Evolutionary conservation across 2,888 invertebrate species (phyloP).

Genomic region (Matsumyia berberina): DNA sequence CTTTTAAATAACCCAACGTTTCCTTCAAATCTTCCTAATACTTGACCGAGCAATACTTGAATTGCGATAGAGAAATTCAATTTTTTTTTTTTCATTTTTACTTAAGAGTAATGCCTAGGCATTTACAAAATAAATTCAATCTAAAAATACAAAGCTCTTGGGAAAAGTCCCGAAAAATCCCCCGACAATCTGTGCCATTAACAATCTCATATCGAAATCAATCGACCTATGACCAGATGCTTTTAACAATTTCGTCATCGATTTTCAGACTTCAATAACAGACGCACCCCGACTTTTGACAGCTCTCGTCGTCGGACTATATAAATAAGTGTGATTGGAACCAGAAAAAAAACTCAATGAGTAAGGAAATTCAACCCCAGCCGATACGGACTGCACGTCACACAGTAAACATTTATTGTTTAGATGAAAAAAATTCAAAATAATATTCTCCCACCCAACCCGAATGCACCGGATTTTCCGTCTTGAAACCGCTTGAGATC

Average conservation of each 20-base stretch:
- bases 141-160: slow-evolving; percentile 45
- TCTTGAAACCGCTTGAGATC: slow-evolving; percentile 16
- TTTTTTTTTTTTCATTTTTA: slow-evolving; percentile 5
- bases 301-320: slow-evolving; percentile 5
- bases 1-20: too few relatives aligned
- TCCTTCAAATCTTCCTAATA: too few relatives aligned
- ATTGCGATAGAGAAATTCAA: background rate
- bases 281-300: slow-evolving; percentile 9
- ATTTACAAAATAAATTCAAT: slow-evolving; percentile 20
- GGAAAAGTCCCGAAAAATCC: slow-evolving; percentile 2
- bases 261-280: slow-evolving; percentile 6
- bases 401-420: background rate
- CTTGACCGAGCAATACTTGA: too few relatives aligned
- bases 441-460: background rate
- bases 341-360: too few relatives aligned
- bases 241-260: slow-evolving; percentile 35
- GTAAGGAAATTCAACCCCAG: background rate
- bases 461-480: background rate
- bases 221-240: slow-evolving; percentile 42
- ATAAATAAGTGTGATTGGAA: slow-evolving; percentile 11
- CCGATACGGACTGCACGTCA: background rate
- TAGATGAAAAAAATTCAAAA: background rate
- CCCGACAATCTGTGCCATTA: slow-evolving; percentile 31
- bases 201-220: slow-evolving; percentile 26
- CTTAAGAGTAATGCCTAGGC: slow-evolving; percentile 30